Conservation (phyloP, 2,113 vertebrate genomes). For the Myocastor coypus region DNA sequence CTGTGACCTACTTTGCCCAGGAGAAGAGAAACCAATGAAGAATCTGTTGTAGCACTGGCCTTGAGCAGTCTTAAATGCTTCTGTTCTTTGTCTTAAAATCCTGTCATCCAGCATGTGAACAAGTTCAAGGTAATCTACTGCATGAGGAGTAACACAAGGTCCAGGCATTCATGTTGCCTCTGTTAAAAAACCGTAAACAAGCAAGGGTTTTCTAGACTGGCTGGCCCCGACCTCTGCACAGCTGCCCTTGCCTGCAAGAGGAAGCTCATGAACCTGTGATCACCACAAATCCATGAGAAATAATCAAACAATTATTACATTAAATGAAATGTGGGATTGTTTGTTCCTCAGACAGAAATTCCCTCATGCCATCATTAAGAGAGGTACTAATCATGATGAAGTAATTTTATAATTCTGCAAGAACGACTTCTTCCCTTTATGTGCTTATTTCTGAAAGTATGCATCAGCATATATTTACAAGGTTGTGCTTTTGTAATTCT, state of each 20-base stretch:
- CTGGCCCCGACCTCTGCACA: not conserved
- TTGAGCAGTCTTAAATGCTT: not conserved
- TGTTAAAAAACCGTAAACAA: not conserved
- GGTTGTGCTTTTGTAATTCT: slow-evolving; percentile 3
- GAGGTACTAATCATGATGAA: not conserved
- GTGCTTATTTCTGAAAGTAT: not conserved
- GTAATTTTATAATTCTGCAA: not conserved
- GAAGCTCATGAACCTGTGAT: not conserved
- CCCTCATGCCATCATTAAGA: not conserved
- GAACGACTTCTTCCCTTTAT: not conserved
- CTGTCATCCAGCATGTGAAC: not conserved
- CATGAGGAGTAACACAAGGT: not conserved
- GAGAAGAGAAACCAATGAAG: not conserved
- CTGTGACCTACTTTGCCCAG: not conserved
- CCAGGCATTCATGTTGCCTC: not conserved
- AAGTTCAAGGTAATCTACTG: not conserved
- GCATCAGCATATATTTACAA: not conserved
- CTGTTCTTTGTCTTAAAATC: not conserved
- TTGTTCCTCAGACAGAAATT: not conserved
- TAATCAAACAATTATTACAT: not conserved
- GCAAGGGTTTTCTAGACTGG: not conserved
- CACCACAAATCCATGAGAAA: not conserved
- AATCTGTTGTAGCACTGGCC: not conserved
- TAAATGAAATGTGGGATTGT: not conserved
- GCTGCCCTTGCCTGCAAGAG: fast-evolving